Percentiles rank a stretch among this genome's conserved stretches.
Evolutionary conservation across 1,140 invertebrate species (phyloP).

Genomic region (Adelges cooleyi): DNA sequence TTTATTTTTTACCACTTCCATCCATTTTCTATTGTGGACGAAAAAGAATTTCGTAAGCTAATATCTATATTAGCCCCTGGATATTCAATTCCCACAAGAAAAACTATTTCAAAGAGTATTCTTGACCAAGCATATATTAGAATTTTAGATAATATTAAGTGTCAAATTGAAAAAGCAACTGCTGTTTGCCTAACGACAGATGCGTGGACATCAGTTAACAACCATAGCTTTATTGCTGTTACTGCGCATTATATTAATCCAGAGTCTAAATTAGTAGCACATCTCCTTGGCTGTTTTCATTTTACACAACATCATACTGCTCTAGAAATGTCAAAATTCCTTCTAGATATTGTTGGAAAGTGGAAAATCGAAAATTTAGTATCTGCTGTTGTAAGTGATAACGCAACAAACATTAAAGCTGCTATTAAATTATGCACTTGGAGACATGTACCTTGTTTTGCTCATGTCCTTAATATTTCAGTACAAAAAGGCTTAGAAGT

Average conservation of each 20-base stretch:
- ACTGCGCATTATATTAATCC: conserved; percentile 33
- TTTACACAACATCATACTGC: conserved; percentile 24
- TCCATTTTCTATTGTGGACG: conserved; percentile 33
- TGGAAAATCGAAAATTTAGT: background rate
- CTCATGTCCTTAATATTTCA: conserved; percentile 18
- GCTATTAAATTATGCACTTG: conserved; percentile 26
- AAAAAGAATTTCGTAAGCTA: conserved; percentile 32
- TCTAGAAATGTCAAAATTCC: background rate
- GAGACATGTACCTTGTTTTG: conserved; percentile 28
- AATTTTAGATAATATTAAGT: conserved; percentile 25
- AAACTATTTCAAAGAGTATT: conserved; percentile 32
- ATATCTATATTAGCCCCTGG: conserved; percentile 30
- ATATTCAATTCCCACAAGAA: conserved; percentile 31
- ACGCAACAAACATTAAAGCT: conserved; percentile 30
- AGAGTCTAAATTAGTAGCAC: conserved; percentile 22
- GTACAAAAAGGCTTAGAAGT: conserved; percentile 13
- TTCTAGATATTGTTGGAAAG: background rate
- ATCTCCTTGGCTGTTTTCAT: conserved; percentile 30
- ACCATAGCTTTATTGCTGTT: conserved; percentile 31
- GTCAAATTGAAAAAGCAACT: conserved; percentile 26
- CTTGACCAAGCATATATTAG: conserved; percentile 30
- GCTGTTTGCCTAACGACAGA: conserved; percentile 32
- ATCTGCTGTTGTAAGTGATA: conserved; percentile 24
- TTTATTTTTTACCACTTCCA: conserved; percentile 30
- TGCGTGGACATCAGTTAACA: conserved; percentile 32